phyloP scores from a whole-genome alignment of 35 echinoderm and acorn worm genomes.

The Heliocidaris tuberculata region DNA sequence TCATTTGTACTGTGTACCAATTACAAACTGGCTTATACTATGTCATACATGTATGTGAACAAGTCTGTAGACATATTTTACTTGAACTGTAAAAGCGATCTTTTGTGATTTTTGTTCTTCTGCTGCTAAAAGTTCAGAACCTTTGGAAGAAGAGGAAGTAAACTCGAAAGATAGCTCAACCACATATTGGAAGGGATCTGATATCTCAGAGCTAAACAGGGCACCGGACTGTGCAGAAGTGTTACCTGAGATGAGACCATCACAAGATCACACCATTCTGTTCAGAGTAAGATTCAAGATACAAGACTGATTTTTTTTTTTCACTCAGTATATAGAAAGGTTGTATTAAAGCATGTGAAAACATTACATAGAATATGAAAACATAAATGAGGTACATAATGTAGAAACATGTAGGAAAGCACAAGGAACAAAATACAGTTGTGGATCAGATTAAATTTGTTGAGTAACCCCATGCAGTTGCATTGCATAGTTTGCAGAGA shows the following conservation, averaged over 20 bases:
- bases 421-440: neutral
- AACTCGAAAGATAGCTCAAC: neutral
- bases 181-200: constrained; percentile 47
- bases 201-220: constrained; percentile 60
- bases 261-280: constrained; percentile 60
- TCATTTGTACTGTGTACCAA: too few relatives aligned
- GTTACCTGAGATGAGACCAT: constrained; percentile 55
- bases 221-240: constrained; percentile 56
- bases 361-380: neutral
- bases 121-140: constrained; percentile 15
- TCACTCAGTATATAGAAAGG: too few relatives aligned
- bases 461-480: neutral
- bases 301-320: too few relatives aligned
- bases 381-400: neutral
- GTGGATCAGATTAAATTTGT: neutral
- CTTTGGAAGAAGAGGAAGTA: constrained; percentile 30
- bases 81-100: too few relatives aligned
- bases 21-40: too few relatives aligned
- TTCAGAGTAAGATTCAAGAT: constrained; percentile 67
- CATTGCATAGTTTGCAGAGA: neutral
- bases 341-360: too few relatives aligned
- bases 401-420: neutral
- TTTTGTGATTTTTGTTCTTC: neutral
- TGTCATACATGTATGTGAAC: too few relatives aligned
- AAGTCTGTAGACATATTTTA: too few relatives aligned